Evolutionary conservation across 2,113 vertebrate species (phyloP).

Genomic region (Archocentrus centrarchus): DNA sequence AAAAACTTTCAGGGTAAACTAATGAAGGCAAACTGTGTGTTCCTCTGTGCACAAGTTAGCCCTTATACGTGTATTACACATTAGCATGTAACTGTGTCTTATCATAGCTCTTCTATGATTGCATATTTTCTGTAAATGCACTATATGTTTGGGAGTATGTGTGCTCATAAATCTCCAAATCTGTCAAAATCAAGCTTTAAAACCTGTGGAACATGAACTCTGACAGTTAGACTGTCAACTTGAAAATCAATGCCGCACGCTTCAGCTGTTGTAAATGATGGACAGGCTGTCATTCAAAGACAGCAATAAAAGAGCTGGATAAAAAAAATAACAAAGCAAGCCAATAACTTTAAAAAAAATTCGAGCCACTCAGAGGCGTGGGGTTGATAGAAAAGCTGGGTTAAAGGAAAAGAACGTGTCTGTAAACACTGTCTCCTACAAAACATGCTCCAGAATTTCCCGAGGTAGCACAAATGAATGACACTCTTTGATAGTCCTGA

Average conservation of each 20-base stretch:
- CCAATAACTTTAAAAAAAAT: not conserved
- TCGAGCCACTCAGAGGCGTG: not conserved
- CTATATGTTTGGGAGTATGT: not conserved
- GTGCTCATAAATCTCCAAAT: constrained; percentile 11
- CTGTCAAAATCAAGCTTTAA: not conserved
- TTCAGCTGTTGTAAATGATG: constrained; percentile 31
- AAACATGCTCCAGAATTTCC: constrained; percentile 24
- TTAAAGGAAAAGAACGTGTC: constrained; percentile 7
- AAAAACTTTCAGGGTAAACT: not conserved
- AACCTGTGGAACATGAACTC: constrained; percentile 26
- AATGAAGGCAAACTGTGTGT: not conserved
- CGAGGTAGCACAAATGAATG: constrained; percentile 37
- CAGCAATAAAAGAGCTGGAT: constrained; percentile 11
- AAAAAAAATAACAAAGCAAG: constrained; percentile 2
- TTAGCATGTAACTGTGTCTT: not conserved
- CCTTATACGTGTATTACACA: not conserved
- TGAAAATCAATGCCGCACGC: constrained; percentile 34
- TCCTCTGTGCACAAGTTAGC: not conserved
- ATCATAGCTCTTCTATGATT: not conserved
- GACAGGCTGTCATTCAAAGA: constrained; percentile 44
- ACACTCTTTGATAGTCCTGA: constrained; percentile 39
- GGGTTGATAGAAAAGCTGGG: not conserved
- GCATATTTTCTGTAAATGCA: not conserved
- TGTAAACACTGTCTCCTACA: not conserved
- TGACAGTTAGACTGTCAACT: constrained; percentile 40